Conservation (phyloP, 1,140 invertebrate genomes). For the Drosophila pandora region DNA sequence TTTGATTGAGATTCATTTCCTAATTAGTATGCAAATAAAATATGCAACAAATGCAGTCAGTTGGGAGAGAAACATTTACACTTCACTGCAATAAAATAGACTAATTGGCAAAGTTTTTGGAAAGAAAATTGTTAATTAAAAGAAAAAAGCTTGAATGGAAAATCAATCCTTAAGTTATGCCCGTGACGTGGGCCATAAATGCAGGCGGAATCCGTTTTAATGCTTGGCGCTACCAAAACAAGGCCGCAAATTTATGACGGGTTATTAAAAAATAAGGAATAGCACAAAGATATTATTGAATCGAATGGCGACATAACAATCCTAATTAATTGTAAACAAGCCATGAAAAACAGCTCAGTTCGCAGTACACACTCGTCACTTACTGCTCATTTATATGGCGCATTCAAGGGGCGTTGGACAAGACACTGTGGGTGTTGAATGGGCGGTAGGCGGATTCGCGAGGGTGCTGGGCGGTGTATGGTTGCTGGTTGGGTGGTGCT, state of each 20-base stretch:
- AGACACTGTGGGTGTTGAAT: constrained; percentile 6
- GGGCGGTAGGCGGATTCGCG: background rate
- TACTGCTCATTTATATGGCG: constrained; percentile 45
- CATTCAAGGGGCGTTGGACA: constrained; percentile 20
- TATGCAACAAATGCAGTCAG: constrained; percentile 5
- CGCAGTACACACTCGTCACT: constrained; percentile 33
- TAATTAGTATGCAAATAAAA: constrained; percentile 5
- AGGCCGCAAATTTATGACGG: constrained; percentile 52
- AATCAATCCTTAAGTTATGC: constrained; percentile 5
- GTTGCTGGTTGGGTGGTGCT: background rate
- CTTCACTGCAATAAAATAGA: background rate
- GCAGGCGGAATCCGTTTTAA: constrained; percentile 33
- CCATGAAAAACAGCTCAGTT: constrained; percentile 62
- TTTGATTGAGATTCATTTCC: constrained; percentile 13
- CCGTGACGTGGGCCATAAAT: constrained; percentile 27
- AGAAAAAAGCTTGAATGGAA: background rate
- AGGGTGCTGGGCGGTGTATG: background rate
- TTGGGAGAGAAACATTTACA: background rate
- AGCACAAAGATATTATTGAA: constrained; percentile 65
- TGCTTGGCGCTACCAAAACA: constrained; percentile 31
- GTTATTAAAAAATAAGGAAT: constrained; percentile 46
- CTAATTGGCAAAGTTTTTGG: constrained; percentile 6
- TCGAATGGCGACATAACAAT: constrained; percentile 72
- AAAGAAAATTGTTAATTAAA: constrained; percentile 3
- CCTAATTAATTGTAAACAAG: constrained; percentile 80